Base-by-base conservation (phyloP, 2,797 vertebrate species). In the Sebastes minor region DNA sequence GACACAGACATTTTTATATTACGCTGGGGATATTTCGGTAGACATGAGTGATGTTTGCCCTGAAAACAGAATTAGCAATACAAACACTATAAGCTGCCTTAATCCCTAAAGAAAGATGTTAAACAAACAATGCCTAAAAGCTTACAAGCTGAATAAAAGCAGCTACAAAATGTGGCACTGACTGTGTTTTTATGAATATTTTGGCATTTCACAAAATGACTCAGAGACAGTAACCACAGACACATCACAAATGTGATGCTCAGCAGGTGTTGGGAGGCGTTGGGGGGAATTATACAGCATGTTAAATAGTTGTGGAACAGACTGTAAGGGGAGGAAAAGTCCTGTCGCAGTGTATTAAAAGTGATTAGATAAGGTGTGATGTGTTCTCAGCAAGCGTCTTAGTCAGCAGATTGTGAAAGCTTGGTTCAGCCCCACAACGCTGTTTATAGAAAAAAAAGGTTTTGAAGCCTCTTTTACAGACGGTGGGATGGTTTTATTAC, bases 321-420 rank as follows among this genome's bases (percentile, higher is more conserved):
- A 71, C 69, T 71, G 38, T 38, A 52, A 55, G 23, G 67, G 64
- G 13, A 73, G 60, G 38, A 55, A 86, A 82, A 56, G 18, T 46
- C 28, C 59, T 20, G 68, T 66, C 25, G 55, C 33, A 16, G 53
- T 61, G 69, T 56, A 85, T 72, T 63, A 69, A 68, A 46, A 38
- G 11, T 55, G 76, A 81, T 83, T 74, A 76, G 67, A 87, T 76
- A 75, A 83, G 68, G 65, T 66, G 8, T 27, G 35, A 56, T 61
- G 68, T 18, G 2, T 78, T 76, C 53, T 62, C 11, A 20, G n/a
- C 55, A 52, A 67, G 33, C 7, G 2, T 64, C 66, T 86, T 78
- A 83, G 75, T 91, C 87, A 91, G 83, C 78, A 80, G 61, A 82
- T 72, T 80, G 74, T 49, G 14, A 64, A 53, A 78, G 63, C n/a